Base-by-base conservation (phyloP, 2,888 invertebrate genomes). In the Drosophila parthenogenetica region DNA sequence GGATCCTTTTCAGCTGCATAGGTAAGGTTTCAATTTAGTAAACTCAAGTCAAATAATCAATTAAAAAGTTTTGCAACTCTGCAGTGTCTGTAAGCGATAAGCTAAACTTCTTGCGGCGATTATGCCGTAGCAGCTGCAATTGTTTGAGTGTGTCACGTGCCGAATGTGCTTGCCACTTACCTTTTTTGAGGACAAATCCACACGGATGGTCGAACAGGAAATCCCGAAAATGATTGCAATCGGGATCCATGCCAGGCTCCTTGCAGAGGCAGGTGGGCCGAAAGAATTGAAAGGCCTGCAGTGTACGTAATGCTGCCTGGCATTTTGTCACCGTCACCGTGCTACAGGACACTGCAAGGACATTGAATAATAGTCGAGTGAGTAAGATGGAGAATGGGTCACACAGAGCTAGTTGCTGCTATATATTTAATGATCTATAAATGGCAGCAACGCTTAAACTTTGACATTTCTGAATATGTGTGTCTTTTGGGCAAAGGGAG, bases 181-280 rank as follows among this genome's bases (percentile, higher is more conserved):
- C 97, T 94, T 97, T 97, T 93, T 96, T 97, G 91, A 95, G 94
- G 81, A 97, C 97, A 93, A 96, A 96, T 90, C 96, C 96, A 93
- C 98, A 98, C 73, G 97, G 97, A 93, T 98, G 98, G 93, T 97
- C 97, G 93, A 97, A 97, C 82, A 98, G 94, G 93, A 97, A 97
- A 93, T 97, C 97, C 91, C 97, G 95, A 94, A 98, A 97, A 91
- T 96, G 96, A 94, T 97, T 97, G 93, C 97, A 98, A 90, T 97
- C 97, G 73, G 96, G 97, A 92, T 98, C 98, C 91, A 97, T 95
- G 93, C 96, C 96, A 43, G 97, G 97, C 91, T 97, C 97, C 84
- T 96, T 95, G 93, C 98, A 98, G 91, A 98, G 95, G 93, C 98
- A 98, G 85, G 97, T 97, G 87, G 97, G 97, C 91, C 96, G 96